Base-by-base conservation (phyloP, 2,888 invertebrate genomes). In the Thysanoteuthis rhombus region DNA sequence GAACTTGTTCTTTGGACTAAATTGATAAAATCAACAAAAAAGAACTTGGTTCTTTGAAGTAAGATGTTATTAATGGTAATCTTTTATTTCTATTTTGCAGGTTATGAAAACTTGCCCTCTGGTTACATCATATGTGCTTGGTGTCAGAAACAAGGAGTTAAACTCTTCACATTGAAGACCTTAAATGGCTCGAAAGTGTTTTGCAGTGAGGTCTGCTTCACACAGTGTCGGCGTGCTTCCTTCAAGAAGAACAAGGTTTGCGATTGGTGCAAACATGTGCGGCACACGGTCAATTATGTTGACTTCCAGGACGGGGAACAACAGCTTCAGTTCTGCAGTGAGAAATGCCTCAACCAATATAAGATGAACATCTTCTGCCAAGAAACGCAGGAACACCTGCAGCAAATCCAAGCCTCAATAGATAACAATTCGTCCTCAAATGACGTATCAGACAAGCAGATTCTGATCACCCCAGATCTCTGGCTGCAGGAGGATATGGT, bases 331-430 rank as follows among this genome's bases (percentile, higher is more conserved):
- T 99, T 99, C 96, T 97, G 97, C 96, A 98, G 98, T 92, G 98
- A 99, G 97, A 99, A 99, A 97, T 99, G 99, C 96, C 97, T 99
- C 95, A 99, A 99, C 97, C 99, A 99, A 97, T 99, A 99, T 97
- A 99, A 99, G 97, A 99, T 99, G 99, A 98, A 99, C 97, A 99
- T 99, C 95, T 99, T 99, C 97, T 99, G 99, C 97, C 98, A 98
- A 93, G 99, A 99, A 97, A 99, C 99, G 12, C 98, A 98, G 97
- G 99, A 99, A 19, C 99, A 99, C 97, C 98, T 99, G 94, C 98
- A 96, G 89, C 95, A 99, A 96, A 98, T 99, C 94, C 97, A 97
- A 94, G 93, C 93, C n/a, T 94, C 94, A 93, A 42, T 94, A 93
- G 92, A 93, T 58, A 39, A 36, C 42, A 40, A 75, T 52, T 42